These are phyloP conservation scores for Protophormia terraenovae DNA, from an alignment of 2,888 invertebrate genomes.

Conservation along the genomic window DNA sequence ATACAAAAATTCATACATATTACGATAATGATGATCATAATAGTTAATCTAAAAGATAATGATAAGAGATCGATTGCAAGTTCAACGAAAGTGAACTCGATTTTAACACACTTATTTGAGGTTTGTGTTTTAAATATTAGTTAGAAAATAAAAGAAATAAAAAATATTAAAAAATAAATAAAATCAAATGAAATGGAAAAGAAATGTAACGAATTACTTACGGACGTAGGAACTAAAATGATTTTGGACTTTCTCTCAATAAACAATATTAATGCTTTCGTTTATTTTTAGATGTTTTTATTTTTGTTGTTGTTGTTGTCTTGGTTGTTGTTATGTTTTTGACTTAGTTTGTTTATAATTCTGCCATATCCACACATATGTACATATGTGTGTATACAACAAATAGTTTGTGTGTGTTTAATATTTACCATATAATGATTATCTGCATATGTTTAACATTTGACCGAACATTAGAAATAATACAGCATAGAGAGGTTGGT, in stretches of 20 bases:
- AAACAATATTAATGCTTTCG: constrained; percentile 47
- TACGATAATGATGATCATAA: neutral
- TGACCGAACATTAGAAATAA: neutral
- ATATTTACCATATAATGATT: no score
- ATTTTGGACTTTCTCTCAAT: constrained; percentile 57
- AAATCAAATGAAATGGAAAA: neutral
- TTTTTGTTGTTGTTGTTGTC: neutral
- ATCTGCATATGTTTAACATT: neutral
- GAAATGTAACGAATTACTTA: constrained; percentile 42
- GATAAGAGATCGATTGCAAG: constrained; percentile 22
- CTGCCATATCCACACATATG: neutral
- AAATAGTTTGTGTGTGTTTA: neutral
- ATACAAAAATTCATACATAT: no score
- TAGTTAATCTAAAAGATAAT: neutral
- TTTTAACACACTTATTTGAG: neutral
- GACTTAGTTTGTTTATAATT: neutral
- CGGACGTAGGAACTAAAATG: constrained; percentile 41
- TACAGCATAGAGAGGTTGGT: neutral
- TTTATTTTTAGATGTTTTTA: neutral
- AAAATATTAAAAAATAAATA: neutral
- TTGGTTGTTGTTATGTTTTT: neutral
- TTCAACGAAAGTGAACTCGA: constrained; percentile 61
- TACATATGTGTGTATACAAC: neutral
- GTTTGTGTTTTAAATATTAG: neutral
- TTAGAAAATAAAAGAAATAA: neutral